Percentiles rank a stretch among this genome's conserved stretches.
These are phyloP conservation scores for Caenorhabditis sp. DNA, from an alignment of 2,888 invertebrate species.

Conservation along the genomic window DNA sequence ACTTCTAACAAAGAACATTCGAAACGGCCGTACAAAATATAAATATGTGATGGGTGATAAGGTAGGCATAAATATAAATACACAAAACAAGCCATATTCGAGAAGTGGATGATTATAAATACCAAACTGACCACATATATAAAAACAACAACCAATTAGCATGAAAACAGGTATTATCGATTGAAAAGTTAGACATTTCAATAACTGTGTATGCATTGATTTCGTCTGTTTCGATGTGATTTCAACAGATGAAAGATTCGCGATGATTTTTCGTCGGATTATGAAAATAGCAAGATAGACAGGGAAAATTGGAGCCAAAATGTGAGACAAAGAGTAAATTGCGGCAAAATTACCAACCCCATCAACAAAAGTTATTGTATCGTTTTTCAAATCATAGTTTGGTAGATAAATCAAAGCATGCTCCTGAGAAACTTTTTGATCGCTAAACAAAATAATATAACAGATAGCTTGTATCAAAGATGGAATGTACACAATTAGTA, in stretches of 20 bases:
- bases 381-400: neutral
- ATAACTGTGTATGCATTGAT: neutral
- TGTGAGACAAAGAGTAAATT: neutral
- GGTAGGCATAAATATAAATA: neutral
- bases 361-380: neutral
- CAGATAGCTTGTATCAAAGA: neutral
- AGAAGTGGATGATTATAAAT: neutral
- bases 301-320: neutral
- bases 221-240: neutral
- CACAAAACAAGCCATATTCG: neutral
- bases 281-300: neutral
- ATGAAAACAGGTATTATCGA: neutral
- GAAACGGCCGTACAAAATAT: neutral
- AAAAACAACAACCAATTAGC: neutral
- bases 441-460: neutral
- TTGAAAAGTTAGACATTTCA: neutral
- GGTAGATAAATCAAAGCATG: neutral
- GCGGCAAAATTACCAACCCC: neutral
- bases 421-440: neutral
- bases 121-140: neutral
- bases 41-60: neutral
- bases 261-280: neutral
- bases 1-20: neutral
- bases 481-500: neutral
- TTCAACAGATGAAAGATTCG: neutral